Base-by-base conservation (phyloP, 2,888 invertebrate species). In the Didymodactylos carnosus region DNA sequence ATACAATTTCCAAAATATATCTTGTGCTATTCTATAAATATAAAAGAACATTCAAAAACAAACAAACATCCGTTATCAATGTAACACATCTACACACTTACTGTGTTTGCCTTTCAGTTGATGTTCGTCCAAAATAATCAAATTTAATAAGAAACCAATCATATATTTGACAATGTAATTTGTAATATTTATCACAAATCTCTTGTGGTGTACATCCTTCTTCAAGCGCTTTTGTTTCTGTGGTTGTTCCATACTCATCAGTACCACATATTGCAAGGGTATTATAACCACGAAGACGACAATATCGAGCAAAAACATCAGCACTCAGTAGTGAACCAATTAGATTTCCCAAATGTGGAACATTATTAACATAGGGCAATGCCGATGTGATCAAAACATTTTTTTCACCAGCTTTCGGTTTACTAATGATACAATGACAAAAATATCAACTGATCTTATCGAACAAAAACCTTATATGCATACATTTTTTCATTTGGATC, bases 231-330 rank as follows among this genome's bases (percentile, higher is more conserved):
- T 98, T 98, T 4, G 95, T 95, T 84, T 98, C 98, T 0, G 98
- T 99, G 0, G 98, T 97, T 0, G 98, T 98, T 10, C 98, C 98
- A 81, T 98, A 98, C 82, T 98, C 98, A 82, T 98, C 98, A 0
- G 98, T 98, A 0, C 98, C 98, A 80, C 91, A 90, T 72, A 98
- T 87, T 79, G 87, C 93, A 23, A 98, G 83, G 0, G 91, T 90
- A 81, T 94, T 94, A 83, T 92, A 90, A 78, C 91, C 91, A 79
- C 92, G 89, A 73, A 91, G 84, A 16, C 95, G 88, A 80, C 92
- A 92, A 83, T 89, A 95, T 84, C 86, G 83, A n/a, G 86, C 84
- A 79, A 85, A 87, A 49, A 86, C 86, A 78, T 87, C 87, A 10
- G 84, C 87, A 79, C 95, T 95, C 5, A 98, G 87, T 19, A 97